Conservation (phyloP, 2,888 invertebrate species). For the Phalangium opilio region DNA sequence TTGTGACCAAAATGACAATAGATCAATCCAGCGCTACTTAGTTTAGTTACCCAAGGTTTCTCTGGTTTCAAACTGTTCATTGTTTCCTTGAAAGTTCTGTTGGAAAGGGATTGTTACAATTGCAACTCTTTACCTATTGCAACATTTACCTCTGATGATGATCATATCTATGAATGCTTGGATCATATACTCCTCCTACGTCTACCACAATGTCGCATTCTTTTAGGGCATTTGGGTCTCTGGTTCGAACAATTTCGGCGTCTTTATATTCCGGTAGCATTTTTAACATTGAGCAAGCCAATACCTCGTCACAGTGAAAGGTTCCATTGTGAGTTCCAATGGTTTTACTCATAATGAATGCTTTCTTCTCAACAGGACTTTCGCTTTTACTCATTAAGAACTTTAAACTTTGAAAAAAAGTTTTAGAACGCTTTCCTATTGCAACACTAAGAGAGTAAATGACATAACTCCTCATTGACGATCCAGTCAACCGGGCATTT, state of each 20-base stretch:
- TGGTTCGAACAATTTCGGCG: conserved; percentile 51
- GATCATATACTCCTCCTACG: conserved; percentile 76
- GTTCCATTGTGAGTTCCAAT: conserved; percentile 51
- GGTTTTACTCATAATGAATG: no score
- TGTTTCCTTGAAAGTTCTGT: conserved; percentile 47
- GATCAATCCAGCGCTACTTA: conserved; percentile 88
- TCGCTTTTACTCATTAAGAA: no score
- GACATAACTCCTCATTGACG: no score
- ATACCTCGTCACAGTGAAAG: conserved; percentile 85
- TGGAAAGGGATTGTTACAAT: conserved; percentile 1
- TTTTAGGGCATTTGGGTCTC: conserved; percentile 44
- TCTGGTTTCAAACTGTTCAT: conserved; percentile 40
- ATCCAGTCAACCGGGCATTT: no score
- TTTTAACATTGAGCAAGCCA: conserved; percentile 86
- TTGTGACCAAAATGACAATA: conserved; percentile 76
- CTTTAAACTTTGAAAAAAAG: no score
- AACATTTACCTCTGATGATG: conserved; percentile 73
- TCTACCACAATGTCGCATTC: conserved; percentile 88
- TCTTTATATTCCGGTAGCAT: conserved; percentile 59
- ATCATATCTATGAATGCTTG: conserved; percentile 60
- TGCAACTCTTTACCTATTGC: background rate
- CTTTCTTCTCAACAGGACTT: no score
- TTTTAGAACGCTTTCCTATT: no score
- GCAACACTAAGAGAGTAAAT: no score
- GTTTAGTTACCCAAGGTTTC: conserved; percentile 40